Percentiles rank a stretch among this genome's conserved stretches.
Evolutionary conservation across 2,888 invertebrate species (phyloP).

Genomic region (Endomychus coccineus): DNA sequence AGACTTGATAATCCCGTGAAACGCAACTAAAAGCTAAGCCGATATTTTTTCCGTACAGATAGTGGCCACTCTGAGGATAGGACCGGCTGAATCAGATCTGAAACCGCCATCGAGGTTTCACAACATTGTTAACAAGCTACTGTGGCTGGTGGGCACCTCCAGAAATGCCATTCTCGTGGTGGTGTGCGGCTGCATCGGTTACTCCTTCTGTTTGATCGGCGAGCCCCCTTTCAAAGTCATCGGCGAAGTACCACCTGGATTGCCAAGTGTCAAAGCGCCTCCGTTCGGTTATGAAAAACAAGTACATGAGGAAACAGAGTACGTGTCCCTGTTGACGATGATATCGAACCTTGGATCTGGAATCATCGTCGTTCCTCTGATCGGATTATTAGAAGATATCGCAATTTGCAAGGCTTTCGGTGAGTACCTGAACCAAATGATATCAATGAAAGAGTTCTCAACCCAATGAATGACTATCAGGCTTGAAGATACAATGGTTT

Average conservation of each 20-base stretch:
- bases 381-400: slow-evolving; percentile 83
- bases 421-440: slow-evolving; percentile 43
- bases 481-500: too few relatives aligned
- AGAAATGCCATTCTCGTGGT: slow-evolving; percentile 81
- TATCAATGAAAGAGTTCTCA: background rate
- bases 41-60: slow-evolving; percentile 45
- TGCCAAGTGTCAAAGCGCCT: slow-evolving; percentile 60
- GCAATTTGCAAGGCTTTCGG: slow-evolving; percentile 92
- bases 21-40: too few relatives aligned
- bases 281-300: slow-evolving; percentile 58
- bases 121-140: slow-evolving; percentile 59
- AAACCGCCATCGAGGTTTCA: slow-evolving; percentile 5
- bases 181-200: slow-evolving; percentile 63
- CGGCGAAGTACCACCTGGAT: slow-evolving; percentile 68
- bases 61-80: slow-evolving; percentile 57
- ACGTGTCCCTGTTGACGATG: slow-evolving; percentile 59
- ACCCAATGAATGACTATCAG: too few relatives aligned
- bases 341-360: slow-evolving; percentile 75
- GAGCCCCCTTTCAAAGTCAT: slow-evolving; percentile 62
- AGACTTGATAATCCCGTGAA: too few relatives aligned
- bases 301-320: slow-evolving; percentile 43
- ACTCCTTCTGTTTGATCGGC: slow-evolving; percentile 49
- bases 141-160: slow-evolving; percentile 74
- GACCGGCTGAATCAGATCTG: slow-evolving; percentile 44
- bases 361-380: slow-evolving; percentile 75